These are phyloP conservation scores for Spisula subtruncata DNA, from an alignment of 2,888 invertebrate species.

Conservation along the genomic window DNA sequence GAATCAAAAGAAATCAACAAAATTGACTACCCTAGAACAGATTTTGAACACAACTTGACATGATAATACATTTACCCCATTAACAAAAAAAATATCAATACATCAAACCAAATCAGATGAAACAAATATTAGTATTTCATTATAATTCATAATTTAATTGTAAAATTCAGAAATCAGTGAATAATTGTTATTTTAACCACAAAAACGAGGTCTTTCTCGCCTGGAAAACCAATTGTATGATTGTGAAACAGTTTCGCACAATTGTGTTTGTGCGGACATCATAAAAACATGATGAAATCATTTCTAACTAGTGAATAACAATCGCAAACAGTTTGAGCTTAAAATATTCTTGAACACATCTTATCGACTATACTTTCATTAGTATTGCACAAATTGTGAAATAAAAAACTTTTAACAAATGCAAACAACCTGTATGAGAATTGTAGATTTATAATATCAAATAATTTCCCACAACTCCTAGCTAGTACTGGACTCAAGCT, in stretches of 20 bases:
- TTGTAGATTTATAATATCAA: slow-evolving; percentile 25
- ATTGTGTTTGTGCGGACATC: background rate
- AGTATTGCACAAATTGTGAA: slow-evolving; percentile 37
- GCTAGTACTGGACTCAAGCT: no score
- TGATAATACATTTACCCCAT: background rate
- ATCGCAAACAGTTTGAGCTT: slow-evolving; percentile 22
- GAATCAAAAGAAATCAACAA: background rate
- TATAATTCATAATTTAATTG: background rate
- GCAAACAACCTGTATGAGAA: slow-evolving; percentile 23
- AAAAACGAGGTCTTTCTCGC: background rate
- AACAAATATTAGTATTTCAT: background rate
- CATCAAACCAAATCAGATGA: background rate
- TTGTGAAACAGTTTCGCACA: background rate
- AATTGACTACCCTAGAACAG: background rate
- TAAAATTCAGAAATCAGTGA: background rate
- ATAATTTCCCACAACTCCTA: background rate
- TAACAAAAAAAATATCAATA: background rate
- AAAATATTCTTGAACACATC: slow-evolving; percentile 35
- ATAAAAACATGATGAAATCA: slow-evolving; percentile 22
- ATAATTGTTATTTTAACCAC: background rate
- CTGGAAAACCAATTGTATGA: background rate
- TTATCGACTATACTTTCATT: slow-evolving; percentile 28
- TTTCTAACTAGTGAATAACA: slow-evolving; percentile 8
- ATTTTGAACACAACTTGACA: slow-evolving; percentile 9
- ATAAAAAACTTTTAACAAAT: slow-evolving; percentile 23